These are phyloP conservation scores for Petrocephalus zakoni DNA, from an alignment of 2,113 vertebrate species.

Conservation along the genomic window DNA sequence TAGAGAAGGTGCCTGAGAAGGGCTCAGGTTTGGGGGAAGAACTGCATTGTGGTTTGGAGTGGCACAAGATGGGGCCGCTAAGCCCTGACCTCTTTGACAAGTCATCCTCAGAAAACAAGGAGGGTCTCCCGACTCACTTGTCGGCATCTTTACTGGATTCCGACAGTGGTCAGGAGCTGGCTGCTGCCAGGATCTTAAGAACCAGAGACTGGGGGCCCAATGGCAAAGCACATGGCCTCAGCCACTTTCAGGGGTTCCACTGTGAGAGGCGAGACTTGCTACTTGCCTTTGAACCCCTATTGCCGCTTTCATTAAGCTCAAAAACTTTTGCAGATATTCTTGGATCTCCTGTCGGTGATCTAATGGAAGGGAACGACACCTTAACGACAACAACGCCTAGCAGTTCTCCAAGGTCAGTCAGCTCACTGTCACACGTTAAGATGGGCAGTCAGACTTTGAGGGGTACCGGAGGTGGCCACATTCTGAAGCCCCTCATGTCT, in stretches of 20 bases:
- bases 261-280: constrained; percentile 74
- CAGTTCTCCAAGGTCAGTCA: constrained; percentile 86
- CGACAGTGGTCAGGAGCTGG: constrained; percentile 57
- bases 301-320: constrained; percentile 68
- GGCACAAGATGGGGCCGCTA: constrained; percentile 53
- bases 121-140: constrained; percentile 57
- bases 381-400: constrained; percentile 83
- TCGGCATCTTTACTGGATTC: constrained; percentile 58
- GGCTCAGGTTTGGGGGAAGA: constrained; percentile 53
- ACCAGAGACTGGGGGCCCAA: constrained; percentile 65
- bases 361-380: constrained; percentile 70
- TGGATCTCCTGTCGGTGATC: constrained; percentile 78
- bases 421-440: constrained; percentile 84
- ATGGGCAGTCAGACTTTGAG: constrained; percentile 71
- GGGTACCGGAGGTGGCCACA: constrained; percentile 64
- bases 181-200: constrained; percentile 57
- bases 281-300: constrained; percentile 61
- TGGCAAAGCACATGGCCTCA: constrained; percentile 66
- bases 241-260: constrained; percentile 83
- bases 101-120: constrained; percentile 56
- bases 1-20: constrained; percentile 41
- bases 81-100: constrained; percentile 83
- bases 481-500: constrained; percentile 96
- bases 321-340: constrained; percentile 73
- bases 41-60: constrained; percentile 53